These are phyloP conservation scores for Stenotaenia linearis DNA, from an alignment of 2,888 invertebrate species.

Conservation along the genomic window DNA sequence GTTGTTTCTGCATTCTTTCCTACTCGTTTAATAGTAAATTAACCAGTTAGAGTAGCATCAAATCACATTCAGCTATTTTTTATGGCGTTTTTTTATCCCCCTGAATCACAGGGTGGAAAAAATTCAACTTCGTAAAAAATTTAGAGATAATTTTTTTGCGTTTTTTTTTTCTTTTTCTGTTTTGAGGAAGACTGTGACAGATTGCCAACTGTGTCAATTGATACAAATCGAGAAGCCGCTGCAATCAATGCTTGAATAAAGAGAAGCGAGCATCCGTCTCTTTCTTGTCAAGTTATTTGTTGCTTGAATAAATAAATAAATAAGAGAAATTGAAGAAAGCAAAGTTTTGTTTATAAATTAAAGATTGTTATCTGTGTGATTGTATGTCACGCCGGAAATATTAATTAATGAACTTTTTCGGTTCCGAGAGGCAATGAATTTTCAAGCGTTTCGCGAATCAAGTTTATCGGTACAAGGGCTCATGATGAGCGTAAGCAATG, in stretches of 20 bases:
- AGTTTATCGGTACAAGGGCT: background rate
- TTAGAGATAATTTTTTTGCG: background rate
- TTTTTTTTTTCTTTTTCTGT: background rate
- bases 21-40: background rate
- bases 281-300: background rate
- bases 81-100: background rate
- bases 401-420: background rate
- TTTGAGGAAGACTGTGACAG: background rate
- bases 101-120: background rate
- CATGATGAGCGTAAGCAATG: background rate
- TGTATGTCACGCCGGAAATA: background rate
- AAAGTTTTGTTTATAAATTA: background rate
- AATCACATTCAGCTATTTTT: background rate
- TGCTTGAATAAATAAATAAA: background rate
- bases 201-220: slow-evolving; percentile 16
- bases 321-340: background rate
- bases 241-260: background rate
- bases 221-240: slow-evolving; percentile 8
- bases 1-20: background rate
- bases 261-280: background rate
- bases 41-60: background rate
- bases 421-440: background rate
- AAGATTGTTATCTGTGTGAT: background rate
- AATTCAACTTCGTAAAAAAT: slow-evolving; percentile 14
- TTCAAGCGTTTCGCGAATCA: background rate